Percentiles rank a stretch among this genome's conserved stretches.
phyloP scores from a whole-genome alignment of 2,797 vertebrate genomes.

The Pangasius macronema region DNA sequence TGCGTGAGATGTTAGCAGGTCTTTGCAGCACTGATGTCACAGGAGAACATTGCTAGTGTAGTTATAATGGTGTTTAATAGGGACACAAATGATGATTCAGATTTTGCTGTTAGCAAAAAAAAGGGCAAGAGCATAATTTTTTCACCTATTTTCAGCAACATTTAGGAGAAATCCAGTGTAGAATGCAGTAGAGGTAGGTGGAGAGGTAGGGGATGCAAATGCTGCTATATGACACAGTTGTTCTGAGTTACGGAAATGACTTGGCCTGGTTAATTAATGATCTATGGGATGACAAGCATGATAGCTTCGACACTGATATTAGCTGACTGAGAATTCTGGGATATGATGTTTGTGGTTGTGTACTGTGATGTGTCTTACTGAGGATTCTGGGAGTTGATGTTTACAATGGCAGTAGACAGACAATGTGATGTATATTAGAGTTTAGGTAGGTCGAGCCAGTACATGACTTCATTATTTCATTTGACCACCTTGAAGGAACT shows the following conservation, averaged over 20 bases:
- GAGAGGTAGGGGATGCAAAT: not conserved
- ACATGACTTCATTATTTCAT: not conserved
- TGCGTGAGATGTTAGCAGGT: not conserved
- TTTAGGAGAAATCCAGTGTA: not conserved
- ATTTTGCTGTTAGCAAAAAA: not conserved
- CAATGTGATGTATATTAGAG: not conserved
- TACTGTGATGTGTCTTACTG: constrained; percentile 4
- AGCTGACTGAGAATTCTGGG: not conserved
- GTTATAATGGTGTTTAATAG: not conserved
- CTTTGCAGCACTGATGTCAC: not conserved
- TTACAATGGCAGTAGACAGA: not conserved
- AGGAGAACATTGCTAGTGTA: not conserved
- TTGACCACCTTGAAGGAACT: not conserved
- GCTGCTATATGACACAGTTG: not conserved
- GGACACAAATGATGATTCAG: not conserved
- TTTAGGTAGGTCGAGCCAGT: not conserved
- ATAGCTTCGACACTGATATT: not conserved
- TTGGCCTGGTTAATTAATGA: not conserved
- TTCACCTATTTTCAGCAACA: not conserved
- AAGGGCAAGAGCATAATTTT: not conserved
- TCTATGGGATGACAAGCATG: not conserved
- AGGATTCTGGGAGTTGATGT: not conserved
- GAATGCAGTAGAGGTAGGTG: not conserved
- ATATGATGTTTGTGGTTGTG: constrained; percentile 8
- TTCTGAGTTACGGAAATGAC: not conserved